phyloP scores from a whole-genome alignment of 2,888 invertebrate species.

The Caenorhabditis japonica region DNA sequence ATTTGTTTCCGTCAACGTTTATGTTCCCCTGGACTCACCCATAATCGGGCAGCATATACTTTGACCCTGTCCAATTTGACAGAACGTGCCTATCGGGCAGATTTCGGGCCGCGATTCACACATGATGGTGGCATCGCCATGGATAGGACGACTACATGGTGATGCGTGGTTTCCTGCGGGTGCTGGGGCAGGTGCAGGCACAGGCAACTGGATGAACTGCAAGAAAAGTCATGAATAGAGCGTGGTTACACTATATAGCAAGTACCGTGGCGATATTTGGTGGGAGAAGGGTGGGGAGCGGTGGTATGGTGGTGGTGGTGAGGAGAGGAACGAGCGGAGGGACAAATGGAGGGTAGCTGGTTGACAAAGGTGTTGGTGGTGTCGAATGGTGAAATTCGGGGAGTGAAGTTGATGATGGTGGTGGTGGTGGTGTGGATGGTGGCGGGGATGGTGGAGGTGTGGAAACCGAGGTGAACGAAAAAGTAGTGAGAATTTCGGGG shows the following conservation, averaged over 20 bases:
- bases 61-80: constrained; percentile 62
- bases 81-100: constrained; percentile 63
- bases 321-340: constrained; percentile 12
- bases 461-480: background rate
- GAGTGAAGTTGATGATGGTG: constrained; percentile 13
- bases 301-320: constrained; percentile 33
- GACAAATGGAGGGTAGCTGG: constrained; percentile 10
- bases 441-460: background rate
- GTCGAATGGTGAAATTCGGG: constrained; percentile 1
- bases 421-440: background rate
- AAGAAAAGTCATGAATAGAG: no score
- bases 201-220: no score
- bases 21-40: constrained; percentile 39
- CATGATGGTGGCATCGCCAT: constrained; percentile 59
- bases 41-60: constrained; percentile 66
- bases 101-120: constrained; percentile 47
- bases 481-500: background rate
- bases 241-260: no score
- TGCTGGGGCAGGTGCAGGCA: no score
- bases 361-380: background rate
- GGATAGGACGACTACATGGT: constrained; percentile 50
- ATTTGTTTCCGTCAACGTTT: background rate
- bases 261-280: constrained; percentile 30
- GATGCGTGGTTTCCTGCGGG: constrained; percentile 46
- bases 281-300: constrained; percentile 43